Evolutionary conservation across 2,113 vertebrate genomes (phyloP).

Genomic region (Hystrix cristata): DNA sequence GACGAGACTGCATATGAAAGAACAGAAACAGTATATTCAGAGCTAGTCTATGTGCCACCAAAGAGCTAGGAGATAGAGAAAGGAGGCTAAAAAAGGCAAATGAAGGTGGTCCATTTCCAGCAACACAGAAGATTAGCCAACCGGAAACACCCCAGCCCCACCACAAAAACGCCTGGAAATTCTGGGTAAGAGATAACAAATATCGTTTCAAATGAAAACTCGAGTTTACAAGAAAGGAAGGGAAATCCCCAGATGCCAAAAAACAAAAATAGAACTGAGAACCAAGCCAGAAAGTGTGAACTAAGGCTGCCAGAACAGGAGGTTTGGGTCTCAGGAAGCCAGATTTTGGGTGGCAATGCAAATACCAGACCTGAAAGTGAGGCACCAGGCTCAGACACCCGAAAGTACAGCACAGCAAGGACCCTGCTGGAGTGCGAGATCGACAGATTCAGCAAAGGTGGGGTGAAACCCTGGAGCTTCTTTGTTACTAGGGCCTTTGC

Average conservation of each 20-base stretch:
- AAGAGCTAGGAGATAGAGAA: not conserved
- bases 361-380: not conserved
- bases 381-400: not conserved
- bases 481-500: not conserved
- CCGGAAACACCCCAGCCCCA: not conserved
- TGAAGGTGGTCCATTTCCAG: not conserved
- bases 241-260: constrained; percentile 73
- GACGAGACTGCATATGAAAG: not conserved
- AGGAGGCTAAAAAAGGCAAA: not conserved
- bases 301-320: not conserved
- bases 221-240: constrained; percentile 75
- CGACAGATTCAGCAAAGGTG: too few relatives aligned
- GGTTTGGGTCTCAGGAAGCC: not conserved
- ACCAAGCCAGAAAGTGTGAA: constrained; percentile 29
- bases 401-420: not conserved
- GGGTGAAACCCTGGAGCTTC: not conserved
- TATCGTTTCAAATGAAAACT: constrained; percentile 61
- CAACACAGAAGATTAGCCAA: not conserved
- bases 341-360: not conserved
- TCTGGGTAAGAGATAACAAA: constrained; percentile 72
- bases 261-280: constrained; percentile 71
- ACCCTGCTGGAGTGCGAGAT: not conserved
- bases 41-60: not conserved
- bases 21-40: not conserved
- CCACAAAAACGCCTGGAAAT: constrained; percentile 55